A percentile compares a stretch with the other conserved stretches of the same genome.
Evolutionary conservation across 2,797 vertebrate genomes (phyloP).

Genomic region (Halcyon smyrnensis): DNA sequence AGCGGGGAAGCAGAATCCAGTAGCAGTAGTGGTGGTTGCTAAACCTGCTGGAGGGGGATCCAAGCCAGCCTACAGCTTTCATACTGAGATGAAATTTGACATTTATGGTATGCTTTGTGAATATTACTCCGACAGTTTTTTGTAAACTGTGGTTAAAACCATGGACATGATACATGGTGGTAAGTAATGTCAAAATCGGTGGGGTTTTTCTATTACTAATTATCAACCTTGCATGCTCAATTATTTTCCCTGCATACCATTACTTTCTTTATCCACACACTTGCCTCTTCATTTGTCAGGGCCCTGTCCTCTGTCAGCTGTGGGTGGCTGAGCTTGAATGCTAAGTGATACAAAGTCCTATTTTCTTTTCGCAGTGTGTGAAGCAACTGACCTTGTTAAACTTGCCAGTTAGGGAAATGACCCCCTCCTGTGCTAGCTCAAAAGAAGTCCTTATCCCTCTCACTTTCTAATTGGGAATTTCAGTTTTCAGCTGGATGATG

Average conservation of each 20-base stretch:
- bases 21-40: neutral
- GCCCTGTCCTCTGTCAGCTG: conserved; percentile 36
- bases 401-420: conserved; percentile 6
- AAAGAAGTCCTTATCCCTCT: conserved; percentile 43
- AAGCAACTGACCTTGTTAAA: conserved; percentile 30
- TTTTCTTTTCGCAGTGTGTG: conserved; percentile 15
- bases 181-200: neutral
- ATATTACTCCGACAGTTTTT: neutral
- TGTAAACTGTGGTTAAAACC: neutral
- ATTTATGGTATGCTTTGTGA: neutral
- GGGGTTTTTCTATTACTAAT: neutral
- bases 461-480: conserved; percentile 37
- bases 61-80: neutral
- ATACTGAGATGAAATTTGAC: neutral
- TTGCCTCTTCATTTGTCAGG: neutral
- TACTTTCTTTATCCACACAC: neutral
- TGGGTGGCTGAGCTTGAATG: conserved; percentile 15
- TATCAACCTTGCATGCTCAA: neutral
- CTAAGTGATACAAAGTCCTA: neutral
- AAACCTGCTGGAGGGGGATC: neutral
- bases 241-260: conserved; percentile 34
- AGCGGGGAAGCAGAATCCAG: neutral
- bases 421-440: conserved; percentile 52
- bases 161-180: neutral
- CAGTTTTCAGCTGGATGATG: conserved; percentile 26